Evolutionary conservation across 1,140 invertebrate genomes (phyloP).

Genomic region (Ridgeia piscesae): DNA sequence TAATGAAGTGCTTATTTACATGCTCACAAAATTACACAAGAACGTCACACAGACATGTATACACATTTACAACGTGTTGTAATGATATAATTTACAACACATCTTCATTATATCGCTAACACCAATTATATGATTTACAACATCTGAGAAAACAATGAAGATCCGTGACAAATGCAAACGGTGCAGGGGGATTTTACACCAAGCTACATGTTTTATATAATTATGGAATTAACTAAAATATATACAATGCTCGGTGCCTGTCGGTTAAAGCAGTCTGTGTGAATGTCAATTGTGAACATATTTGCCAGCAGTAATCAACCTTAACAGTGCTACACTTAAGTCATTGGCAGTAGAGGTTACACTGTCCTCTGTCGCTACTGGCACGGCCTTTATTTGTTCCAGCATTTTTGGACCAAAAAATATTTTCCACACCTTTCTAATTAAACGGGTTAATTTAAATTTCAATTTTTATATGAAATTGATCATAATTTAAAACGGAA

Average conservation of each 20-base stretch:
- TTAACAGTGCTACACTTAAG: not conserved
- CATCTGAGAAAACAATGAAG: not conserved
- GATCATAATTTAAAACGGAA: no score
- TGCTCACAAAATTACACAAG: not conserved
- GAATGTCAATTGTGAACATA: not conserved
- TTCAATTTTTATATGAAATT: no score
- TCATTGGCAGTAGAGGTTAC: not conserved
- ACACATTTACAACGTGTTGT: not conserved
- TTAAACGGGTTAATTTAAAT: no score
- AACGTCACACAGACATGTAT: not conserved
- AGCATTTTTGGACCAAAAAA: no score
- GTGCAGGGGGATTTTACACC: not conserved
- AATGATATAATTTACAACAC: not conserved
- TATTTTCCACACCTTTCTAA: no score
- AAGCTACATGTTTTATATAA: not conserved
- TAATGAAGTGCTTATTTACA: not conserved
- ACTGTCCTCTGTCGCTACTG: not conserved
- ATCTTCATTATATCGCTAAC: no score
- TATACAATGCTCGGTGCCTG: not conserved
- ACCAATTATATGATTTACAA: not conserved
- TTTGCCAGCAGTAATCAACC: not conserved
- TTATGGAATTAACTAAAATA: constrained; percentile 1
- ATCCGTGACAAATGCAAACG: not conserved
- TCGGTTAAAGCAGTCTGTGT: not conserved
- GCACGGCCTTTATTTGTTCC: no score